A percentile compares a stretch with the other conserved stretches of the same genome.
Evolutionary conservation across 1,140 invertebrate species (phyloP).

Genomic region (Geopemphigus sp.): DNA sequence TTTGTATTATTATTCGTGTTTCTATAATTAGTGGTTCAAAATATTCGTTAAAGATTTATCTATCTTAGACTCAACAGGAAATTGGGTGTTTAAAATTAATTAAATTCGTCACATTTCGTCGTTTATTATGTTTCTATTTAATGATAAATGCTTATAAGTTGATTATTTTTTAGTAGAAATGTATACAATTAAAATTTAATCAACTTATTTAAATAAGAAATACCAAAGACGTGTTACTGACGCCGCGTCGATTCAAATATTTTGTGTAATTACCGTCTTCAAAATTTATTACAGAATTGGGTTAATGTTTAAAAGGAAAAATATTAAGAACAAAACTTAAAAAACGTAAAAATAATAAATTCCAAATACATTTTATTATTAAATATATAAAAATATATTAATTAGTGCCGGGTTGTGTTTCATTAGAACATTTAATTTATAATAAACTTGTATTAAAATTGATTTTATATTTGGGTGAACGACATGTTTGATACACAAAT

Average conservation of each 20-base stretch:
- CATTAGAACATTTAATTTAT: too few relatives aligned
- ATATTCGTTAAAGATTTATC: not conserved
- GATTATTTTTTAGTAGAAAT: not conserved
- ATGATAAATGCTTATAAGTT: slow-evolving; percentile 2
- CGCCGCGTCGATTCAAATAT: not conserved
- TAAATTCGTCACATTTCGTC: not conserved
- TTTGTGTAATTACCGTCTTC: not conserved
- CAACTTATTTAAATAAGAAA: not conserved
- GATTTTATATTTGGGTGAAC: too few relatives aligned
- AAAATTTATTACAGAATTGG: not conserved
- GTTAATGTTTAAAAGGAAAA: too few relatives aligned
- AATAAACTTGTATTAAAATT: too few relatives aligned
- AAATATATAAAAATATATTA: too few relatives aligned
- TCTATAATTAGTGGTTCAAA: slow-evolving; percentile 15
- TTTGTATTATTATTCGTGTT: not conserved
- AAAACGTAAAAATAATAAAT: too few relatives aligned
- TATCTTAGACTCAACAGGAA: not conserved
- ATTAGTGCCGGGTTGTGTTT: too few relatives aligned
- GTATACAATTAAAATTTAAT: not conserved
- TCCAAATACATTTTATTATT: too few relatives aligned
- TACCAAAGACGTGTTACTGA: not conserved
- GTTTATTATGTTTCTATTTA: not conserved
- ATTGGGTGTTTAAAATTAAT: slow-evolving; percentile 5
- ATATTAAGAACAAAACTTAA: too few relatives aligned
- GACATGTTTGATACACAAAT: too few relatives aligned